Conservation (phyloP, 92 coral and sea anemone species). For the Siderastrea radians region DNA sequence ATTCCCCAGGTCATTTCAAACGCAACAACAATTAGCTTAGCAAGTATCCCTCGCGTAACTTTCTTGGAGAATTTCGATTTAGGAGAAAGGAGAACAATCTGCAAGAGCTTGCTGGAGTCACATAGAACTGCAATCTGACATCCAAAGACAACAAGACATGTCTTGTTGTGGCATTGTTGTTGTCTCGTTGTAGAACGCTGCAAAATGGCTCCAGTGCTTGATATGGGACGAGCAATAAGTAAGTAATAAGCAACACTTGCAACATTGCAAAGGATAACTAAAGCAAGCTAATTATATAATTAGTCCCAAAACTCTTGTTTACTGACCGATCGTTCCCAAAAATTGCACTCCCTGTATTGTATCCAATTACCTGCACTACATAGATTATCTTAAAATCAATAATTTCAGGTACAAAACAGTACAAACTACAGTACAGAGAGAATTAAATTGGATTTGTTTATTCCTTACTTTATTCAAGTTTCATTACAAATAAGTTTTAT, state of each 20-base stretch:
- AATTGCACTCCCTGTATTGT: no score
- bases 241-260: not conserved
- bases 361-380: no score
- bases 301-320: not conserved
- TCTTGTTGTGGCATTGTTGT: not conserved
- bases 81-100: not conserved
- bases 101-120: not conserved
- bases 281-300: not conserved
- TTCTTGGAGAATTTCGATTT: not conserved
- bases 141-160: no score
- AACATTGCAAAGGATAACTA: not conserved
- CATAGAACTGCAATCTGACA: not conserved
- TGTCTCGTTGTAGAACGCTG: not conserved
- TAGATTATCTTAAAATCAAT: no score
- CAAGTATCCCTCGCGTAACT: no score
- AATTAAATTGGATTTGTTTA: no score
- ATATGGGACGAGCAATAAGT: no score
- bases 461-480: no score
- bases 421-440: no score
- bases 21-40: not conserved
- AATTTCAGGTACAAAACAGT: no score
- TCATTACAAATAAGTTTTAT: no score
- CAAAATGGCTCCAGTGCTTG: not conserved
- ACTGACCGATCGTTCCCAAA: no score
- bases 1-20: conserved; percentile 12